phyloP scores from a whole-genome alignment of 2,113 vertebrate species.

The Tympanuchus pallidicinctus region DNA sequence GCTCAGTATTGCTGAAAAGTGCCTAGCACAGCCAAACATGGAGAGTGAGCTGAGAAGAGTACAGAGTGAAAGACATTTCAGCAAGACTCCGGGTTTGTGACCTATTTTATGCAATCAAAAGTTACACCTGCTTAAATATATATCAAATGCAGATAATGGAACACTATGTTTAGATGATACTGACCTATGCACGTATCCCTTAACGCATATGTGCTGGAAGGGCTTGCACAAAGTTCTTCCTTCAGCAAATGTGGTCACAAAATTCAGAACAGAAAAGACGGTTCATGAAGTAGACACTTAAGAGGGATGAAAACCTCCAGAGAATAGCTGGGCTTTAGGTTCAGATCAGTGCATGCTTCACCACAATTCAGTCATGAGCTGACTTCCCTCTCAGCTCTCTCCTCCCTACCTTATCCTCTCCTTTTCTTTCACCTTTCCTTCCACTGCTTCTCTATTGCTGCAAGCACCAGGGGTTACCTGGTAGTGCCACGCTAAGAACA shows the following conservation, averaged over 20 bases:
- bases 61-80: not conserved
- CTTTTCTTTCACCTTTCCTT: not conserved
- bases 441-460: not conserved
- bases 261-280: not conserved
- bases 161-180: not conserved
- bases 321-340: not conserved
- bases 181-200: fast-evolving
- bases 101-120: not conserved
- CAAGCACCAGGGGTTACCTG: fast-evolving
- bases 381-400: not conserved
- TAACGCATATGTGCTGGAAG: not conserved
- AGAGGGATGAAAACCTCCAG: not conserved
- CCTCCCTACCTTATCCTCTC: not conserved
- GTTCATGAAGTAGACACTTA: not conserved
- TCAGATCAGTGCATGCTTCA: not conserved
- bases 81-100: not conserved
- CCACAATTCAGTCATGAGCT: not conserved
- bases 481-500: not conserved
- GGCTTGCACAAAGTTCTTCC: not conserved
- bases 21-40: not conserved
- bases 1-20: constrained; percentile 11
- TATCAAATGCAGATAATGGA: not conserved
- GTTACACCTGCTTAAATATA: not conserved
- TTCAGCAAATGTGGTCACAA: not conserved
- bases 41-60: not conserved